Evolutionary conservation across 2,888 invertebrate genomes (phyloP).

Genomic region (Colletes collaris): DNA sequence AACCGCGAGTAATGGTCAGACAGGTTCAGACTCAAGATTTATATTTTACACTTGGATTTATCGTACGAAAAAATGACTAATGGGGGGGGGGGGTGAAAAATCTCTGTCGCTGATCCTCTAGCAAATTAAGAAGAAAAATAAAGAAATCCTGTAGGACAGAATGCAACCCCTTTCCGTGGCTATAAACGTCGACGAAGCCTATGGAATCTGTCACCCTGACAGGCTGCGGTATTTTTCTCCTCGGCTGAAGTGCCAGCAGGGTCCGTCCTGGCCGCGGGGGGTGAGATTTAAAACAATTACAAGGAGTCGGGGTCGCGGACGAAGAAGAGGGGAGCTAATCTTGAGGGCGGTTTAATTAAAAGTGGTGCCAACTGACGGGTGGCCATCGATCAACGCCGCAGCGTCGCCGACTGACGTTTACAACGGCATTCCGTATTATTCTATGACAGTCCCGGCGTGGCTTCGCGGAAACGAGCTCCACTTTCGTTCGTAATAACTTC

Average conservation of each 20-base stretch:
- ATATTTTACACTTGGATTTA: too few species aligned
- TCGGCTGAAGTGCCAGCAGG: slow-evolving; percentile 70
- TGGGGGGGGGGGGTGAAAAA: background rate
- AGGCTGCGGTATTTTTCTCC: slow-evolving; percentile 78
- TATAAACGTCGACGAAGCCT: slow-evolving; percentile 78
- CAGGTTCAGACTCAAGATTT: too few species aligned
- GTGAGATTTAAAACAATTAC: slow-evolving; percentile 83
- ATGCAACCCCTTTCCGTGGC: slow-evolving; percentile 62
- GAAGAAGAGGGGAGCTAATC: slow-evolving; percentile 80
- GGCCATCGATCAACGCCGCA: slow-evolving; percentile 82
- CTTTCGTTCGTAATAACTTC: slow-evolving; percentile 53
- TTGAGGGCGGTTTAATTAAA: slow-evolving; percentile 83
- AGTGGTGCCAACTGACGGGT: slow-evolving; percentile 83
- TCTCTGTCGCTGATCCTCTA: slow-evolving; percentile 25
- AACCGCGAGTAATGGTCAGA: too few species aligned
- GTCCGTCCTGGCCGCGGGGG: slow-evolving; percentile 60
- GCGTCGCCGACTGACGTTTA: slow-evolving; percentile 65
- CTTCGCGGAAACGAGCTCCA: slow-evolving; percentile 30
- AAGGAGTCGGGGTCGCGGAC: slow-evolving; percentile 68
- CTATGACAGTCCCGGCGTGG: slow-evolving; percentile 52
- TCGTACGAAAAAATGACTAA: background rate
- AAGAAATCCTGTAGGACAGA: slow-evolving; percentile 34
- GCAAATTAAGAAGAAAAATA: slow-evolving; percentile 59
- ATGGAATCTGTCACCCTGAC: slow-evolving; percentile 81
- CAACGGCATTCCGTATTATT: slow-evolving; percentile 62